phyloP scores from a whole-genome alignment of 2,888 invertebrate genomes.

The Drosophila macrothrix region DNA sequence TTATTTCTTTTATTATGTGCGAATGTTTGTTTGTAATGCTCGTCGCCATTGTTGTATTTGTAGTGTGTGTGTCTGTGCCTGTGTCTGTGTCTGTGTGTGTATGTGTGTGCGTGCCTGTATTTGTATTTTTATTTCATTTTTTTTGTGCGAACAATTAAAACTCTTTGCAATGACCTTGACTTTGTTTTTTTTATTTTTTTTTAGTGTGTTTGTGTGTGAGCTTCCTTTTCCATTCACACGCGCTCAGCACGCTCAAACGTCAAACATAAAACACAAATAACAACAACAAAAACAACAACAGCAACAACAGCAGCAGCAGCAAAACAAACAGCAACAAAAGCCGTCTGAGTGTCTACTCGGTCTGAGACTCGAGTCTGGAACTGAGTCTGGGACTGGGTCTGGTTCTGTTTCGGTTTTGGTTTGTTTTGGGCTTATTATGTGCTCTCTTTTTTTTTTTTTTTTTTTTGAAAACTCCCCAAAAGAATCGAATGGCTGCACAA shows the following conservation, averaged over 20 bases:
- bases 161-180: slow-evolving; percentile 85
- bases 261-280: slow-evolving; percentile 75
- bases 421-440: slow-evolving; percentile 60
- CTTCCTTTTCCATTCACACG: slow-evolving; percentile 81
- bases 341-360: slow-evolving; percentile 79
- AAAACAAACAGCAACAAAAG: slow-evolving; percentile 63
- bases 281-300: slow-evolving; percentile 36
- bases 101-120: slow-evolving; percentile 47
- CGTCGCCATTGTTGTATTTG: slow-evolving; percentile 66
- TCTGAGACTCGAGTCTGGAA: slow-evolving; percentile 63
- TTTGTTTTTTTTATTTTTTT: slow-evolving; percentile 81
- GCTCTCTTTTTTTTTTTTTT: slow-evolving; percentile 13
- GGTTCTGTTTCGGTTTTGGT: slow-evolving; percentile 41
- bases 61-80: slow-evolving; percentile 11
- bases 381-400: slow-evolving; percentile 36
- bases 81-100: slow-evolving; percentile 29
- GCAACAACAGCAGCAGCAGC: slow-evolving; percentile 35
- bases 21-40: slow-evolving; percentile 79
- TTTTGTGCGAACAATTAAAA: slow-evolving; percentile 84
- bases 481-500: slow-evolving; percentile 70
- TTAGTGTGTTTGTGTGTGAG: slow-evolving; percentile 55
- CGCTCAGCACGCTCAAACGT: slow-evolving; percentile 79
- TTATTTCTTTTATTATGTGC: slow-evolving; percentile 81
- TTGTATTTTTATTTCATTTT: slow-evolving; percentile 61
- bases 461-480: slow-evolving; percentile 13